Conservation (phyloP, 2,797 vertebrate genomes). For the Trematomus bernacchii region DNA sequence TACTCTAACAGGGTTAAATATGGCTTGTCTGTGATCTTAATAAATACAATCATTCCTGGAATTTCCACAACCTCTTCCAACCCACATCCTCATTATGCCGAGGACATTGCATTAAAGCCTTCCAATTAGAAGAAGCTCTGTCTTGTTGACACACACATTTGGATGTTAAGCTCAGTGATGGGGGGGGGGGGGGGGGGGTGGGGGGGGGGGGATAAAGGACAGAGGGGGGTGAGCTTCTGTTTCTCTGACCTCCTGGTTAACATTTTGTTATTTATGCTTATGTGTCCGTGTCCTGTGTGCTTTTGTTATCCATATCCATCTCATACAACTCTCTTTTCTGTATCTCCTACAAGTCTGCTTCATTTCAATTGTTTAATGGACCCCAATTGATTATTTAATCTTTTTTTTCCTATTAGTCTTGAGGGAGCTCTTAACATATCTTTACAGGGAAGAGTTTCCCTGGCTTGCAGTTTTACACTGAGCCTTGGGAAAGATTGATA, state of each 20-base stretch:
- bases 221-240: not conserved
- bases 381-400: slow-evolving; percentile 41
- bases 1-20: slow-evolving; percentile 3
- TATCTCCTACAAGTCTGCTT: not conserved
- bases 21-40: slow-evolving; percentile 22
- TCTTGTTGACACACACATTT: slow-evolving; percentile 41
- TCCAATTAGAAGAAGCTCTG: slow-evolving; percentile 49
- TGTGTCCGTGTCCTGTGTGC: not conserved
- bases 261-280: not conserved
- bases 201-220: not conserved
- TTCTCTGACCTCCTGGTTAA: slow-evolving; percentile 10
- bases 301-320: not conserved
- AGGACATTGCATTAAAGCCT: slow-evolving; percentile 44
- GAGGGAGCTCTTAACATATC: slow-evolving; percentile 52
- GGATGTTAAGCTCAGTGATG: slow-evolving; percentile 9
- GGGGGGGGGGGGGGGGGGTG: not conserved
- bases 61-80: slow-evolving; percentile 48
- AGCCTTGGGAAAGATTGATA: slow-evolving; percentile 61
- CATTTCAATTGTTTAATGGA: slow-evolving; percentile 28
- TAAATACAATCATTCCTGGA: slow-evolving; percentile 49
- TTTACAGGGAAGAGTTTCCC: slow-evolving; percentile 49
- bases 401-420: slow-evolving; percentile 24
- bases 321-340: not conserved
- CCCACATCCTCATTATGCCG: slow-evolving; percentile 50
- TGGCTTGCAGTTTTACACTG: slow-evolving; percentile 63